phyloP scores from a whole-genome alignment of 2,888 invertebrate genomes.

The Drosophila melanocephala region DNA sequence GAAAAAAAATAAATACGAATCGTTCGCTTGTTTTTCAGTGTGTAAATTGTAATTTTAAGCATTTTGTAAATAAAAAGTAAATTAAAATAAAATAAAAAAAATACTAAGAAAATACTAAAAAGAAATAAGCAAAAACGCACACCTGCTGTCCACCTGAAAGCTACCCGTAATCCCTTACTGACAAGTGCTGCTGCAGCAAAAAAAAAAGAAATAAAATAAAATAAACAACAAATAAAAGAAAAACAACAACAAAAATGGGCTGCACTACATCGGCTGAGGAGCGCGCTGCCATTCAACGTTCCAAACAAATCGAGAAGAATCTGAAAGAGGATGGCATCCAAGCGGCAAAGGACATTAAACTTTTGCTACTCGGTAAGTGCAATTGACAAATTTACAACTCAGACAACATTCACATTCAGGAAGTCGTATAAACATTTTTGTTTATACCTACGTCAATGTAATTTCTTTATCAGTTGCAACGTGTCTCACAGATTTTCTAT shows the following conservation, averaged over 20 bases:
- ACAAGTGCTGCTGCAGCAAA: slow-evolving; percentile 57
- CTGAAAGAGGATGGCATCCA: slow-evolving; percentile 99
- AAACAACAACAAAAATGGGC: slow-evolving; percentile 90
- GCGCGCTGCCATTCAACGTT: slow-evolving; percentile 98
- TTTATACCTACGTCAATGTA: slow-evolving; percentile 27
- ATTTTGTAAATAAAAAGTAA: slow-evolving; percentile 48
- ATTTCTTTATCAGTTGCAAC: slow-evolving; percentile 41
- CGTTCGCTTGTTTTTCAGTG: slow-evolving; percentile 40
- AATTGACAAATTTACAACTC: slow-evolving; percentile 18
- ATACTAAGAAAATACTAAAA: slow-evolving; percentile 5
- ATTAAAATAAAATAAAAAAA: slow-evolving; percentile 21
- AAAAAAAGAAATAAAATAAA: slow-evolving; percentile 25
- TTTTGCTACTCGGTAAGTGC: slow-evolving; percentile 96
- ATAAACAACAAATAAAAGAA: slow-evolving; percentile 26
- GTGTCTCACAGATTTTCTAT: slow-evolving; percentile 25
- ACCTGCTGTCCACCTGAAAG: slow-evolving; percentile 29
- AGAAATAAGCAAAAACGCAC: slow-evolving; percentile 22
- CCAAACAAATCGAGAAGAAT: slow-evolving; percentile 98
- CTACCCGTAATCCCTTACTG: slow-evolving; percentile 33
- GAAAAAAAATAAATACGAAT: slow-evolving; percentile 12
- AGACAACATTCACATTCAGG: slow-evolving; percentile 14
- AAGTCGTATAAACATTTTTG: slow-evolving; percentile 13
- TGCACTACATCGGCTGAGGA: slow-evolving; percentile 99
- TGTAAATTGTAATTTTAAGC: slow-evolving; percentile 59
- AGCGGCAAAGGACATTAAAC: slow-evolving; percentile 99